phyloP scores from a whole-genome alignment of 2,797 vertebrate species.

The Eutrigla gurnardus region DNA sequence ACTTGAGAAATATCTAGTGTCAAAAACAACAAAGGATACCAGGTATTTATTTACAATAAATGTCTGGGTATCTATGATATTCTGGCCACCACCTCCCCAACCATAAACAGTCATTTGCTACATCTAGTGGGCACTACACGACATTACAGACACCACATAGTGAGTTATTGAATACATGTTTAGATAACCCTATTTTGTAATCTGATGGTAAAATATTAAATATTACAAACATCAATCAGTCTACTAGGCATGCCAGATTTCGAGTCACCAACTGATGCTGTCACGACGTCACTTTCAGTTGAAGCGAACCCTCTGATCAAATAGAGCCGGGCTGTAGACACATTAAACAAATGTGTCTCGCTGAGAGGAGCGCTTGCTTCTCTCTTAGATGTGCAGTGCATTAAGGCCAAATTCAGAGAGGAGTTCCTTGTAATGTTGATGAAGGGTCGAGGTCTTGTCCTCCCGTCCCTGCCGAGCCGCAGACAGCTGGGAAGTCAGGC shows the following conservation, averaged over 20 bases:
- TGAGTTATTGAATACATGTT: slow-evolving; percentile 18
- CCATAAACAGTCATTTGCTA: slow-evolving; percentile 62
- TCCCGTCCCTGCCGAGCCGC: slow-evolving; percentile 70
- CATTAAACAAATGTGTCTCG: slow-evolving; percentile 24
- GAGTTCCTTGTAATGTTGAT: slow-evolving; percentile 73
- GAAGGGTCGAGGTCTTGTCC: slow-evolving; percentile 52
- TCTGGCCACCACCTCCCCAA: not conserved
- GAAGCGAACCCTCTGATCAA: slow-evolving; percentile 1
- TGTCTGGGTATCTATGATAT: not conserved
- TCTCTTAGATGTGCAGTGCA: slow-evolving; percentile 69
- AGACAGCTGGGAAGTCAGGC: slow-evolving; percentile 77
- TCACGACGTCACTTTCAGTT: not conserved
- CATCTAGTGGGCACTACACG: slow-evolving; percentile 75
- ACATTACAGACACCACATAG: slow-evolving; percentile 63
- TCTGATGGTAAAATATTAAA: slow-evolving; percentile 25
- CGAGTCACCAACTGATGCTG: slow-evolving; percentile 15
- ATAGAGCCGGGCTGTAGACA: slow-evolving; percentile 3
- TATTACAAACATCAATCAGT: slow-evolving; percentile 5
- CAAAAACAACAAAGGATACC: not conserved
- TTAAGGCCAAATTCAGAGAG: slow-evolving; percentile 82
- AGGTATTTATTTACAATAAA: slow-evolving; percentile 1
- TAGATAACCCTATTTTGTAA: slow-evolving; percentile 3
- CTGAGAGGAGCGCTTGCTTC: slow-evolving; percentile 15
- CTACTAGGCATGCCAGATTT: slow-evolving; percentile 1
- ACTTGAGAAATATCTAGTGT: not conserved